Conservation (phyloP, 92 coral and sea anemone species). For the Blastomussa wellsi region DNA sequence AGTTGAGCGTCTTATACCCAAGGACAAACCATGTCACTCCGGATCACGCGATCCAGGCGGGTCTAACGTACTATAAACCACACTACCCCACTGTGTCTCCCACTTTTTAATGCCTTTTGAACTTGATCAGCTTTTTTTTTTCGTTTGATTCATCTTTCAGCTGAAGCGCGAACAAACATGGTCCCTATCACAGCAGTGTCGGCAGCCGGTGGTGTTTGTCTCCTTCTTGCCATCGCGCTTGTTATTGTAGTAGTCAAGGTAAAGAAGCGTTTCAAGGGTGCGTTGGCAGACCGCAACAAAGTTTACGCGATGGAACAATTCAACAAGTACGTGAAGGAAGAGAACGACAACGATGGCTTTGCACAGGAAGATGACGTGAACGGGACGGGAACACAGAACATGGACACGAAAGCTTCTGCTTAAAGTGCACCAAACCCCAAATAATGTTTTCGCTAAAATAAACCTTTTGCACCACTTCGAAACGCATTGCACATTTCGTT, state of each 20-base stretch:
- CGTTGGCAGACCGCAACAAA: conserved; percentile 21
- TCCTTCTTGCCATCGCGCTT: conserved; percentile 10
- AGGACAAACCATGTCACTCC: too few species aligned
- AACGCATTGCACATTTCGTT: too few species aligned
- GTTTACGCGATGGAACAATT: conserved; percentile 24
- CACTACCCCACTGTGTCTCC: too few species aligned
- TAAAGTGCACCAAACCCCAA: too few species aligned
- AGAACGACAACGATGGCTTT: conserved; percentile 18
- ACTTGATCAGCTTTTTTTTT: background rate
- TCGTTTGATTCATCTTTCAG: background rate
- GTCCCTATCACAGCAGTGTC: conserved; percentile 3
- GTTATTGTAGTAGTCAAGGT: background rate
- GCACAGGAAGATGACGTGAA: conserved; percentile 13
- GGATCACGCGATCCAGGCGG: too few species aligned
- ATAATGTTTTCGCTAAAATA: too few species aligned
- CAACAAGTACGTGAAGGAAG: conserved; percentile 17
- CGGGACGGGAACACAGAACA: background rate
- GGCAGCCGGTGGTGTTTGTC: conserved; percentile 10
- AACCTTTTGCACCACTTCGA: too few species aligned
- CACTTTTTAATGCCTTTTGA: background rate
- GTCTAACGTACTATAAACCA: too few species aligned
- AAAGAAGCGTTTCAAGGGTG: conserved; percentile 23
- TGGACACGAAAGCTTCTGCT: background rate
- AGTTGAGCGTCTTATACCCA: too few species aligned
- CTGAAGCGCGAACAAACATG: conserved; percentile 16